A percentile compares a stretch with the other conserved stretches of the same genome.
Evolutionary conservation across 92 coral and sea anemone species (phyloP).

Genomic region (Heteractis magnifica): DNA sequence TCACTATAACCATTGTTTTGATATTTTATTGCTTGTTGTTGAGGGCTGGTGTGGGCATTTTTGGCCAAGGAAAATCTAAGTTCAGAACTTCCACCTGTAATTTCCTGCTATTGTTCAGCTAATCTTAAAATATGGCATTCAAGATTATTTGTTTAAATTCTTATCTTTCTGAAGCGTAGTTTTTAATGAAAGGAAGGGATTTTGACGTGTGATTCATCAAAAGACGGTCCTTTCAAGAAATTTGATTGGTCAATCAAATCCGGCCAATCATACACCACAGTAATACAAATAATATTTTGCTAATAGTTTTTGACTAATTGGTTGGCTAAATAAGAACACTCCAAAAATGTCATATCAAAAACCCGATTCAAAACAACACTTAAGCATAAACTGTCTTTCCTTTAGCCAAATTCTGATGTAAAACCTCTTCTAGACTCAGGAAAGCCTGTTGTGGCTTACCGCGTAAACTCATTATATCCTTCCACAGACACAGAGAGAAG

Average conservation of each 20-base stretch:
- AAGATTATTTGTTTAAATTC: neutral
- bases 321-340: neutral
- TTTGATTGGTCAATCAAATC: neutral
- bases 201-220: neutral
- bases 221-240: neutral
- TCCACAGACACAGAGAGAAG: neutral
- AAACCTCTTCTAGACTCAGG: neutral
- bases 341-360: neutral
- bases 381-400: neutral
- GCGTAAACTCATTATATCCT: neutral
- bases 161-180: neutral
- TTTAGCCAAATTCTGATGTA: neutral
- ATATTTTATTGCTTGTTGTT: too few relatives aligned
- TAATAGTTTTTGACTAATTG: constrained; percentile 6
- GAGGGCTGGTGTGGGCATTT: too few relatives aligned
- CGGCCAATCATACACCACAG: neutral
- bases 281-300: neutral
- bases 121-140: neutral
- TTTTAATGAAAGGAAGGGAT: neutral
- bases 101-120: neutral
- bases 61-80: too few relatives aligned
- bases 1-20: too few relatives aligned
- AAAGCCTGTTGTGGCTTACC: neutral
- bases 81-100: too few relatives aligned
- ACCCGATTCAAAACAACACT: neutral